Conservation (phyloP, 2,797 vertebrate species). For the Enoplosus armatus region DNA sequence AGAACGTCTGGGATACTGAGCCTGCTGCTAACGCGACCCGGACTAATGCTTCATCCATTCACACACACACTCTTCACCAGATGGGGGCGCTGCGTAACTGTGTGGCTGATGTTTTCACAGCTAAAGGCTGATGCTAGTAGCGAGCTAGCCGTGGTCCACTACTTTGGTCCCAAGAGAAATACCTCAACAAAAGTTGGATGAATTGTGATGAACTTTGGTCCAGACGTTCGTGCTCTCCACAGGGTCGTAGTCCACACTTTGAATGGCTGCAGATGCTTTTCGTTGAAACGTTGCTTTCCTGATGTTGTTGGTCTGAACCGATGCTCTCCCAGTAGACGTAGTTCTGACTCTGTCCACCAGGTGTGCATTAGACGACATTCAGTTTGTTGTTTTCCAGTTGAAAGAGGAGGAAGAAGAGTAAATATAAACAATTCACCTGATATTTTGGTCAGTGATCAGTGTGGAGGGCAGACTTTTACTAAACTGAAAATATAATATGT, state of each 20-base stretch:
- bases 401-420: not conserved
- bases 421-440: not conserved
- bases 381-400: not conserved
- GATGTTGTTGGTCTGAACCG: too few species aligned
- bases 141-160: too few species aligned
- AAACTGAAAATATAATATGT: too few species aligned
- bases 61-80: not conserved
- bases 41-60: not conserved
- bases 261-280: too few species aligned
- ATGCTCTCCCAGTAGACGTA: not conserved
- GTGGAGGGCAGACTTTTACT: not conserved
- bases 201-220: too few species aligned
- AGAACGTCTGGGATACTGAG: slow-evolving; percentile 1
- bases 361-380: not conserved
- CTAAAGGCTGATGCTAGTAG: too few species aligned
- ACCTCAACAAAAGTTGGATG: too few species aligned
- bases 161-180: too few species aligned
- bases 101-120: too few species aligned
- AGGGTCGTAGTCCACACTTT: too few species aligned
- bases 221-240: too few species aligned
- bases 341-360: not conserved
- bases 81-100: slow-evolving; percentile 10
- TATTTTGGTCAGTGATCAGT: not conserved
- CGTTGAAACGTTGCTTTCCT: not conserved
- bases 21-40: slow-evolving; percentile 6